Percentiles rank a stretch among this genome's conserved stretches.
Conservation (phyloP, 2,113 vertebrate species). For the Aptenodytes patagonicus region DNA sequence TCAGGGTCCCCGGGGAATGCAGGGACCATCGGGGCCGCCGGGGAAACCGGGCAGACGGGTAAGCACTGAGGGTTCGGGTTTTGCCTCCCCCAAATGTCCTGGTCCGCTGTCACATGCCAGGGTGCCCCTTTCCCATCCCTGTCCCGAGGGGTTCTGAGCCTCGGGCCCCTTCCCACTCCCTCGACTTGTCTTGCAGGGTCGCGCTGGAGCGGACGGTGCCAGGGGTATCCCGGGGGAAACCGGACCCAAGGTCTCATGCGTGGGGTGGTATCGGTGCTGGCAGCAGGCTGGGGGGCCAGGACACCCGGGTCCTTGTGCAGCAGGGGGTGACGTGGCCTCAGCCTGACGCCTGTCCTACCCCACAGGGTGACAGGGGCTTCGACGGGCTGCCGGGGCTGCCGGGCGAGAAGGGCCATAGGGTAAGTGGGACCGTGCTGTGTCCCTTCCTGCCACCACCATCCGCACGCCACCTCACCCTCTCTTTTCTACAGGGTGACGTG, state of each 20-base stretch:
- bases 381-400: slow-evolving; percentile 89
- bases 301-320: not conserved
- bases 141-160: too few species aligned
- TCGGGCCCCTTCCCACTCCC: not conserved
- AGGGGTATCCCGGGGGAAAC: slow-evolving; percentile 89
- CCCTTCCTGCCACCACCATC: not conserved
- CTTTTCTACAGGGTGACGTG: slow-evolving; percentile 80
- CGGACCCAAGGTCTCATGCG: slow-evolving; percentile 78
- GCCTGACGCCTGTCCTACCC: not conserved
- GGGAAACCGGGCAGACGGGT: slow-evolving; percentile 87
- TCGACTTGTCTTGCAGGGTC: slow-evolving; percentile 68
- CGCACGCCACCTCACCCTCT: not conserved
- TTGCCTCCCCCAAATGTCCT: not conserved
- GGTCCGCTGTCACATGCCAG: not conserved
- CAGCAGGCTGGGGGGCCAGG: not conserved
- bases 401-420: slow-evolving; percentile 87
- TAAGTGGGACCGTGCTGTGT: slow-evolving; percentile 1
- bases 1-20: slow-evolving; percentile 84
- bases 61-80: not conserved
- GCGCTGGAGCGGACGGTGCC: slow-evolving; percentile 81
- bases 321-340: too few species aligned
- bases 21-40: slow-evolving; percentile 74
- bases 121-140: not conserved
- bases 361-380: slow-evolving; percentile 90
- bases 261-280: not conserved